Base-by-base conservation (phyloP, 2,113 vertebrate genomes). In the Perognathus longimembris region DNA sequence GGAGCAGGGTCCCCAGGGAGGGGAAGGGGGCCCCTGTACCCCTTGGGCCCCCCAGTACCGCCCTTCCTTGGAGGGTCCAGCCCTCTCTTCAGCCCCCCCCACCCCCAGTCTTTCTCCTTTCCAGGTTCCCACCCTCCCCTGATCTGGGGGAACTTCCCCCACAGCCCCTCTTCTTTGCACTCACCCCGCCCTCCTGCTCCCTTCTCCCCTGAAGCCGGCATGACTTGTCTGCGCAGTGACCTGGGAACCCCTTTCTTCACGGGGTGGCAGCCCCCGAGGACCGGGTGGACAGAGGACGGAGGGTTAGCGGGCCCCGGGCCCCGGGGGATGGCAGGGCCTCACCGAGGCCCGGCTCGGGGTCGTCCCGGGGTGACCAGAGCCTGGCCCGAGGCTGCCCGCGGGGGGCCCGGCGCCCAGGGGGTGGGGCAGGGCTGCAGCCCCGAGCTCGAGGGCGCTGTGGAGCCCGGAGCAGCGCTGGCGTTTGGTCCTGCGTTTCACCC, bases 221-320 rank as follows among this genome's bases (percentile, higher is more conserved):
- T 90, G 96, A 88, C 95, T 83, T 1, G 1, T 54, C 84, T 36
- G 71, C 76, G 74, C 30, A 0, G 70, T 91, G 89, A 89, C 90
- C 88, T 79, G 69, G 79, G 79, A 89, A 69, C 85, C 73, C 94
- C 88, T 81, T 82, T 84, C 86, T 91, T 94, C 38, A 54, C 67
- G 82, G 88, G 92, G 54, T 38, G 66, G 93, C 67, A 79, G 32
- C 54, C 73, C 45, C 45, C 85, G 69, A 79, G n/a, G n/a, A n/a
- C n/a, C n/a, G n/a, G n/a, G n/a, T n/a, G n/a, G n/a, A n/a, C n/a
- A n/a, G n/a, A n/a, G n/a, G n/a, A n/a, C n/a, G n/a, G n/a, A n/a
- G n/a, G n/a, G n/a, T n/a, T n/a, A n/a, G n/a, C n/a, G n/a, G n/a
- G n/a, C 45, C 45, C 45, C 11, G 6, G 45, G 45, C 45, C 45